Evolutionary conservation across 2,888 invertebrate species (phyloP).

Genomic region (Drosophila antonietae): DNA sequence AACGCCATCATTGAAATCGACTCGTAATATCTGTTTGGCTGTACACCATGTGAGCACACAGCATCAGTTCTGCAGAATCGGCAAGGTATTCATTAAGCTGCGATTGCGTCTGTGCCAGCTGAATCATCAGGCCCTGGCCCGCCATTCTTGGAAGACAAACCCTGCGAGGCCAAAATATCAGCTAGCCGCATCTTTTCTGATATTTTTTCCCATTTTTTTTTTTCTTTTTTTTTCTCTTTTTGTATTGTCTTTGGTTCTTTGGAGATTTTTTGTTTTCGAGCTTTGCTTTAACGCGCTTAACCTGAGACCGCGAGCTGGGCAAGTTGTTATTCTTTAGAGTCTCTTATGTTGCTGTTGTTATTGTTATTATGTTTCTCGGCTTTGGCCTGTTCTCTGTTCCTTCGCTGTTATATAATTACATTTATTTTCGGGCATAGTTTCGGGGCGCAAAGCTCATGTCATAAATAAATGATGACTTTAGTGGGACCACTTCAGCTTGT

Average conservation of each 20-base stretch:
- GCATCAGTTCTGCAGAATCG: conserved; percentile 76
- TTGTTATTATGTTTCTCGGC: conserved; percentile 35
- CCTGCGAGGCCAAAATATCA: conserved; percentile 66
- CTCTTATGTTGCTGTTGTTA: conserved; percentile 17
- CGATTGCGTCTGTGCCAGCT: conserved; percentile 53
- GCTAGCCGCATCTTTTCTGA: conserved; percentile 68
- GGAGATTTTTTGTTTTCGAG: conserved; percentile 17
- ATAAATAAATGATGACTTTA: conserved; percentile 78
- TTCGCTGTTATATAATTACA: conserved; percentile 72
- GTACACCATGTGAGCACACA: conserved; percentile 39
- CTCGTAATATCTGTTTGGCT: conserved; percentile 65
- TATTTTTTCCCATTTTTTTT: conserved; percentile 38
- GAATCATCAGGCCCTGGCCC: conserved; percentile 61
- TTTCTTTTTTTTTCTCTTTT: conserved; percentile 21
- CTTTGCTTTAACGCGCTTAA: conserved; percentile 54
- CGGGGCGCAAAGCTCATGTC: conserved; percentile 72
- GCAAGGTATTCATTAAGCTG: conserved; percentile 77
- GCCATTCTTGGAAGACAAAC: conserved; percentile 69
- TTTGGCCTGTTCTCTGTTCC: conserved; percentile 34
- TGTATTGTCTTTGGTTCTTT: conserved; percentile 30
- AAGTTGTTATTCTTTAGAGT: conserved; percentile 54
- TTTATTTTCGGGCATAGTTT: conserved; percentile 68
- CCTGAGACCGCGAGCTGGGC: conserved; percentile 16
- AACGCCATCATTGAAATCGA: conserved; percentile 67
- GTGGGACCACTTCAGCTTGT: conserved; percentile 42